Evolutionary conservation across 1,140 invertebrate genomes (phyloP), one percentile per base, ranked within the genome.

Genomic region (Atta colombica): DNA sequence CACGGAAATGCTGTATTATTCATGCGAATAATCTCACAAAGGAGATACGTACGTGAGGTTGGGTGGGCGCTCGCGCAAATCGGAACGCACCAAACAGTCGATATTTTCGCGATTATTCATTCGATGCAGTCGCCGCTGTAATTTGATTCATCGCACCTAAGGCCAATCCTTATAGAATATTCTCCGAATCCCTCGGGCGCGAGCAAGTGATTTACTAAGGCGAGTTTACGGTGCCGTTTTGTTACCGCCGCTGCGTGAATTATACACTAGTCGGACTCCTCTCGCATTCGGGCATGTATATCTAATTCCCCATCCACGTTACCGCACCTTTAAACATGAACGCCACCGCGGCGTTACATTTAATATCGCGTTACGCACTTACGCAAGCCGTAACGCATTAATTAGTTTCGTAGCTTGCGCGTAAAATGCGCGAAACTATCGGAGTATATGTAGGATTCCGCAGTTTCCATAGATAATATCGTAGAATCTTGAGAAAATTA

Each of bases 141-240:
- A 74, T 75, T 74, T 84, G 69, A 84, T 84, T 84, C 80, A 84
- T 84, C 39, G 80, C 39, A 55, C 53, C 39, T 71, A 58, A 49
- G 12, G 39, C 25, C 69, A 18, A 75, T 75, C 69, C 58, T 84
- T 75, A 84, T 58, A 35, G n/a, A 69, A 69, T 78, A 78, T 78
- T 72, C 78, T 39, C n/a, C 39, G 39, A n/a, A 74, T 60, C 31
- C 45, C 21, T 25, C 16, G 60, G 16, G 45, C 8, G 53, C 53
- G 78, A 71, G 66, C 71, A 85, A 77, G 75, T 85, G 82, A 85
- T 85, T 85, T 85, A 85, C 61, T 75, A 39, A 66, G 45, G 60
- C 31, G 75, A 85, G 60, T 78, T 85, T 65, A 58, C 51, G 74
- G 10, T 53, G 21, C 35, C 82, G 49, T 78, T 85, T 85, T 85